A percentile compares a stretch with the other conserved stretches of the same genome.
Conservation (phyloP, 2,888 invertebrate species). For the Pachydiplax longipennis region DNA sequence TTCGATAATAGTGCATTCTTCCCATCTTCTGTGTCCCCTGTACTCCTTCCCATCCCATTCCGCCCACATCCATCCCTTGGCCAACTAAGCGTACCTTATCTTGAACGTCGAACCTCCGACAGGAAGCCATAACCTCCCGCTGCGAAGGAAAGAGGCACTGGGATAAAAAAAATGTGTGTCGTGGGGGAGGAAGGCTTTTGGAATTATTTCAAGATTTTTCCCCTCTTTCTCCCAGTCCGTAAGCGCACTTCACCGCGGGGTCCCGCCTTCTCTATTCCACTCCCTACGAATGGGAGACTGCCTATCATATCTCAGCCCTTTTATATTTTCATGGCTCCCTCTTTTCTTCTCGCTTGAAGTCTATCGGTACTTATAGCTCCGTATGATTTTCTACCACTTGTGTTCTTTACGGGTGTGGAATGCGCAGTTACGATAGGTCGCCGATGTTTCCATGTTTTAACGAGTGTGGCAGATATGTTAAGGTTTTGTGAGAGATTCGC, state of each 20-base stretch:
- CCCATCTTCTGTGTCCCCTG: not conserved
- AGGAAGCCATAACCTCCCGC: slow-evolving; percentile 40
- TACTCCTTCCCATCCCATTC: not conserved
- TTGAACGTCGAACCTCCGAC: slow-evolving; percentile 28
- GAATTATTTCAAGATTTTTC: slow-evolving; percentile 42
- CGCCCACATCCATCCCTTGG: not conserved
- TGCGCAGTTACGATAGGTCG: not conserved
- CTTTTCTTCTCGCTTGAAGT: not conserved
- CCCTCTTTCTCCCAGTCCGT: not conserved
- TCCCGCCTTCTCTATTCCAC: not conserved
- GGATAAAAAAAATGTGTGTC: not conserved
- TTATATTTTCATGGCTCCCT: not conserved
- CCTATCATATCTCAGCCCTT: not conserved
- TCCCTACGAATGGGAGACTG: not conserved
- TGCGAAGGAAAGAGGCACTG: not conserved
- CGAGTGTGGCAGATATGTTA: not conserved
- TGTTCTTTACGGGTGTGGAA: not conserved
- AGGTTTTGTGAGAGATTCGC: not conserved
- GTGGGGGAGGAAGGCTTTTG: slow-evolving; percentile 12
- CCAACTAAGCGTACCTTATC: slow-evolving; percentile 12
- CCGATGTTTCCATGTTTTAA: not conserved
- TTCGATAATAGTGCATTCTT: not conserved
- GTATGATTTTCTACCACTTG: not conserved
- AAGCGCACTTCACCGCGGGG: slow-evolving; percentile 3
- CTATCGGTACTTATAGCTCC: not conserved